phyloP scores from a whole-genome alignment of 2,113 vertebrate species.

The Anhinga anhinga region DNA sequence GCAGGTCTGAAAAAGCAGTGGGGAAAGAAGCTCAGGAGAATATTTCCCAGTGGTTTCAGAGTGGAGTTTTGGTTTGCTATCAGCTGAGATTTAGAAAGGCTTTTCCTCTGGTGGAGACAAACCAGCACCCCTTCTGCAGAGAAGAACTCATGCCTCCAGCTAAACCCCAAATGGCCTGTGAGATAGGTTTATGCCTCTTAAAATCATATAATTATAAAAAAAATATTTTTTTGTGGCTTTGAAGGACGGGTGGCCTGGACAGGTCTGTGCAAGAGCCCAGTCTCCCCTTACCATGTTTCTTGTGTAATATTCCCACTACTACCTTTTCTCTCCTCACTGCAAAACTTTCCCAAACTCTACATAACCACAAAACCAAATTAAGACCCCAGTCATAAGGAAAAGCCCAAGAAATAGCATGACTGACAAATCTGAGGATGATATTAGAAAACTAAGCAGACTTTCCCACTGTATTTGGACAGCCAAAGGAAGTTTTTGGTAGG shows the following conservation, averaged over 20 bases:
- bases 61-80: neutral
- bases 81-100: neutral
- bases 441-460: neutral
- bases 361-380: neutral
- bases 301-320: neutral
- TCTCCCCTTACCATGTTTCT: neutral
- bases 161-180: neutral
- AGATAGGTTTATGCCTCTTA: neutral
- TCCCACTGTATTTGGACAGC: neutral
- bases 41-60: neutral
- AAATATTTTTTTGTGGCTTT: neutral
- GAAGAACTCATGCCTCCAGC: neutral
- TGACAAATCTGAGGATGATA: neutral
- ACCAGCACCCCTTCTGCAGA: neutral
- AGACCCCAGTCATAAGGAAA: neutral
- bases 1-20: neutral
- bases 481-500: neutral
- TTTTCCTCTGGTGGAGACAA: neutral
- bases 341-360: neutral
- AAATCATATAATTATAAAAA: neutral
- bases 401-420: neutral
- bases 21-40: neutral
- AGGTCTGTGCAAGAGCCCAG: neutral
- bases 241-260: neutral
- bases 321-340: neutral